A percentile compares a stretch with the other conserved stretches of the same genome.
These are phyloP conservation scores for Clitarchus hookeri DNA, from an alignment of 2,888 invertebrate species.

Conservation along the genomic window DNA sequence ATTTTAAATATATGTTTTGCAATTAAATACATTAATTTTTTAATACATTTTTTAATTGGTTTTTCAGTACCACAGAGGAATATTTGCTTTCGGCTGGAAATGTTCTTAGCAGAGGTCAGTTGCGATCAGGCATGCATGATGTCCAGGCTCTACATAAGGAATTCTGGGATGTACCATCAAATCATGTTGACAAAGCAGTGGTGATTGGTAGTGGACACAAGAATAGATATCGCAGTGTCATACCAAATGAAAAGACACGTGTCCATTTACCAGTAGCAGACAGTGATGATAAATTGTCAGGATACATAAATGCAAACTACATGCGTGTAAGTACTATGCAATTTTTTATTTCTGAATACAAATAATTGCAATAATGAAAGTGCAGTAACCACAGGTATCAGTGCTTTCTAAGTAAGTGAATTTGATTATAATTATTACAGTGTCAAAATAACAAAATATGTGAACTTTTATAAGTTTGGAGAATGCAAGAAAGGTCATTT, in stretches of 20 bases:
- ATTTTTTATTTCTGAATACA: no score
- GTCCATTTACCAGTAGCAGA: slow-evolving; percentile 66
- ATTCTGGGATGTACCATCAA: slow-evolving; percentile 93
- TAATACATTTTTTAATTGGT: no score
- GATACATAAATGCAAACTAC: slow-evolving; percentile 93
- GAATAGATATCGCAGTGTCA: slow-evolving; percentile 86
- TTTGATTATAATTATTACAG: no score
- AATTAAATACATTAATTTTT: no score
- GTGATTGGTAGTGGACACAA: slow-evolving; percentile 87
- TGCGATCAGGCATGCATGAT: slow-evolving; percentile 58
- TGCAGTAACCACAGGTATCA: no score
- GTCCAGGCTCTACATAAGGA: slow-evolving; percentile 73
- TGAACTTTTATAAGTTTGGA: no score
- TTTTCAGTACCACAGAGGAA: slow-evolving; percentile 58
- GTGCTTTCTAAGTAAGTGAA: no score
- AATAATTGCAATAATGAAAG: no score
- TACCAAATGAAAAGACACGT: slow-evolving; percentile 87
- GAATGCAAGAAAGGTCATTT: no score
- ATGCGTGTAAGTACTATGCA: slow-evolving; percentile 68
- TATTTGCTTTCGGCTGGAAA: slow-evolving; percentile 62
- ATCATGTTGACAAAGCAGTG: slow-evolving; percentile 87
- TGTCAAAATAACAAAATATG: no score
- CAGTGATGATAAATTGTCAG: slow-evolving; percentile 62
- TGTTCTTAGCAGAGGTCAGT: slow-evolving; percentile 58
- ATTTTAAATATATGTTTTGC: no score